Base-by-base conservation (phyloP, 2,797 vertebrate species). In the Philypnodon macrostomus region DNA sequence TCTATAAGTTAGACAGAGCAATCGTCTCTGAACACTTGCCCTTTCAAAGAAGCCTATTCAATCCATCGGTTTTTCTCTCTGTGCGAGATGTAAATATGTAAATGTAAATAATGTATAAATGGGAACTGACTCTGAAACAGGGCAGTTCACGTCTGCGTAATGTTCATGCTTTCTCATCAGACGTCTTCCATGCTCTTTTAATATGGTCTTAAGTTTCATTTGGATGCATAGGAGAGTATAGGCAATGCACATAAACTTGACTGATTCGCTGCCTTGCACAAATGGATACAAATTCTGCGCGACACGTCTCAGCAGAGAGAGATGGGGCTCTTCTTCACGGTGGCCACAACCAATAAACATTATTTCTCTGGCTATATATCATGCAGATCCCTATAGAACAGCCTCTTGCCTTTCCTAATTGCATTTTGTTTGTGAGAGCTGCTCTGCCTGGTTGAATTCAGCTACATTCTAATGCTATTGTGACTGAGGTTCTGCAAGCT, bases 221-320 rank as follows among this genome's bases (percentile, higher is more conserved):
- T 73, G 52, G 73, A 85, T 85, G 77, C 87, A 86, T 66, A 51
- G 75, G 58, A 58, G 61, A 69, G 58, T 8, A 64, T 73, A 68
- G 55, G 34, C 41, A 66, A 63, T 69, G 70, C 63, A 84, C 76
- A 87, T 79, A 60, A 77, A 85, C 80, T 74, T 75, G 80, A 85
- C 70, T 80, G 81, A 86, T 85, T 82, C 33, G 15, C 68, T 73
- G 74, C 75, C 63, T 75, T 49, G 58, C 58, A 67, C 77, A 84
- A 81, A 86, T 77, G 76, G 65, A 85, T 85, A 86, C 78, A 73
- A 69, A 86, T 82, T 81, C 58, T 44, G 45, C 63, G 67, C 76
- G 75, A 77, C 80, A 80, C 49, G 58, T 33, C 58, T 54, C 53
- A 51, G 51, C 52, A 19, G 34, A 61, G 47, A 47, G 59, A 71